Evolutionary conservation across 2,113 vertebrate genomes (phyloP).

Genomic region (Eurypyga helias): DNA sequence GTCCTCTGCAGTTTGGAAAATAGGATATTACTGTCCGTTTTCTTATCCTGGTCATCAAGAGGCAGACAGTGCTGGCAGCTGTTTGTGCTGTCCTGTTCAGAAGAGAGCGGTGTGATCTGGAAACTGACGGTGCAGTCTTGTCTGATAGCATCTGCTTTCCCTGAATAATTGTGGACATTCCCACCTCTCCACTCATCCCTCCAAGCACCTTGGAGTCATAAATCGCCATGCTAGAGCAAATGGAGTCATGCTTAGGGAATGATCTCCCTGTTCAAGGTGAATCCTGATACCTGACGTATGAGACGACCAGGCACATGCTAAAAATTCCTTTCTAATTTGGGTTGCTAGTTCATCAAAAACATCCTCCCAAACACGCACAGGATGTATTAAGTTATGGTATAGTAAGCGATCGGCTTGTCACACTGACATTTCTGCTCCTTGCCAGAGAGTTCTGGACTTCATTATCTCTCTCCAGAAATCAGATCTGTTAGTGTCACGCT

Average conservation of each 20-base stretch:
- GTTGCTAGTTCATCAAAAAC: slow-evolving; percentile 85
- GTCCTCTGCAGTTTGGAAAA: neutral
- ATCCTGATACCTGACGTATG: slow-evolving; percentile 70
- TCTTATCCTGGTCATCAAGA: neutral
- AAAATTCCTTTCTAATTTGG: slow-evolving; percentile 84
- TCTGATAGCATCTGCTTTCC: slow-evolving; percentile 45
- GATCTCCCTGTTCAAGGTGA: slow-evolving; percentile 63
- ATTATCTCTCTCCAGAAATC: slow-evolving; percentile 69
- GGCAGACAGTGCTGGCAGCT: neutral
- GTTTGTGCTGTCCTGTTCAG: neutral
- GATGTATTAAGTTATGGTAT: slow-evolving; percentile 75
- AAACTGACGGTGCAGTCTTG: neutral
- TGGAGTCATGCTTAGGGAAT: slow-evolving; percentile 56
- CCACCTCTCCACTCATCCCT: neutral
- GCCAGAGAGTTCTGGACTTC: slow-evolving; percentile 65
- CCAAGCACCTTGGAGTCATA: slow-evolving; percentile 18
- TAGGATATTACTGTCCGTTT: neutral
- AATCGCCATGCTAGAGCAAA: neutral
- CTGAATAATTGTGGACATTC: slow-evolving; percentile 40
- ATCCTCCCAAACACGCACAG: slow-evolving; percentile 78
- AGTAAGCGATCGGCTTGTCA: slow-evolving; percentile 67
- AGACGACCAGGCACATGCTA: slow-evolving; percentile 79
- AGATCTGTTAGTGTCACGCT: slow-evolving; percentile 54
- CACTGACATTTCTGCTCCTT: slow-evolving; percentile 69
- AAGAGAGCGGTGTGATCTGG: neutral